phyloP scores from a whole-genome alignment of 2,888 invertebrate genomes.

The Tenthredo scrophulariae region DNA sequence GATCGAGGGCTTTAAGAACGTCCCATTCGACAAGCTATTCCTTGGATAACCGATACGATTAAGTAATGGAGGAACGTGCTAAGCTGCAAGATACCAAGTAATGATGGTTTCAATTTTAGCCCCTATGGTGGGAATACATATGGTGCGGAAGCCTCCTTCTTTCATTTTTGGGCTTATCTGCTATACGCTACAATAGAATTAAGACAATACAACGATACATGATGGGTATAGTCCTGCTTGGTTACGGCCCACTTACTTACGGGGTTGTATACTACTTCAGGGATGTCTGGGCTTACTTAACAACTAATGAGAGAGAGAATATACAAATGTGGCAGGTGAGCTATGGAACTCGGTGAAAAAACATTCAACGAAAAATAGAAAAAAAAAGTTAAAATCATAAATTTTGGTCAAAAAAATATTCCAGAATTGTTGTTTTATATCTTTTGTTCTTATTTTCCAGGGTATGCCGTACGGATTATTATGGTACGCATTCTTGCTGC shows the following conservation, averaged over 20 bases:
- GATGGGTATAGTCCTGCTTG: constrained; percentile 88
- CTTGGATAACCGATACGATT: neutral
- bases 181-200: constrained; percentile 91
- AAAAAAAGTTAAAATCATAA: neutral
- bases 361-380: constrained; percentile 55
- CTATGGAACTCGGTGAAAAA: constrained; percentile 54
- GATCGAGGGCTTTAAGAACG: no score
- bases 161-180: constrained; percentile 91
- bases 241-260: constrained; percentile 90
- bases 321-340: constrained; percentile 91
- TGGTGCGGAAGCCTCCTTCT: constrained; percentile 93
- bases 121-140: constrained; percentile 95
- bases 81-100: neutral
- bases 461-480: constrained; percentile 94
- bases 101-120: constrained; percentile 79
- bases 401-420: neutral
- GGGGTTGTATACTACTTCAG: constrained; percentile 90
- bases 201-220: constrained; percentile 89
- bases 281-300: constrained; percentile 91
- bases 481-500: constrained; percentile 94
- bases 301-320: constrained; percentile 84
- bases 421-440: constrained; percentile 6
- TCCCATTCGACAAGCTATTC: neutral
- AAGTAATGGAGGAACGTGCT: no score
- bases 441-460: constrained; percentile 76